Base-by-base conservation (phyloP, 2,797 vertebrate genomes). In the Tadarida brasiliensis region DNA sequence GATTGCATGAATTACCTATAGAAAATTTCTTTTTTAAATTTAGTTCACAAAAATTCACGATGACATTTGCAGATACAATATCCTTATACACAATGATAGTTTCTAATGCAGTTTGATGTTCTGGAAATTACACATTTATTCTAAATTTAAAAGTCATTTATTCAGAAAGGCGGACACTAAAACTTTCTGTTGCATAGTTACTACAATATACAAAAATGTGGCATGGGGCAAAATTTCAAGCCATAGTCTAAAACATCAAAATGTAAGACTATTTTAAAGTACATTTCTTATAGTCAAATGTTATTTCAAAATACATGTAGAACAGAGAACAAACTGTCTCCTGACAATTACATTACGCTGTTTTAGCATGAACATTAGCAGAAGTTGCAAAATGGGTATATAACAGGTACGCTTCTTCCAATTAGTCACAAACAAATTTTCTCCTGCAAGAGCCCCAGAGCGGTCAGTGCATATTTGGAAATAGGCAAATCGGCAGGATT, bases 21-120 rank as follows among this genome's bases (percentile, higher is more conserved):
- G 51, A 59, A 56, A 68, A 4, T 44, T 59, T 92, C 3, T 80
- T 90, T 57, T 67, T 65, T 87, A 84, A 82, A 94, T 88, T 82
- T 68, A 59, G 33, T 70, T 73, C 17, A 28, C 47, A n/a, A 14
- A 92, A 87, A 68, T 83, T 92, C 28, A 73, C 33, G 51, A 12
- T 33, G 28, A 47, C 28, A 89, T 91, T 56, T 67, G 26, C 5
- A 67, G 56, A 68, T n/a, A 51, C 22, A 61, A 17, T 7, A 15
- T 54, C 59, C 67, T 15, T 88, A 56, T 74, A 61, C 56, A 77
- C 26, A 20, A 70, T 39, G 2, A 83, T 35, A 28, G 1, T 26
- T 83, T 95, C 85, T 51, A 87, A 67, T 59, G 24, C 19, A 92
- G 71, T 67, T 19, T 88, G 30, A 2, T 47, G 51, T 65, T 86